A percentile compares a stretch with the other conserved stretches of the same genome.
phyloP scores from a whole-genome alignment of 2,113 vertebrate species.

The Eptesicus fuscus region DNA sequence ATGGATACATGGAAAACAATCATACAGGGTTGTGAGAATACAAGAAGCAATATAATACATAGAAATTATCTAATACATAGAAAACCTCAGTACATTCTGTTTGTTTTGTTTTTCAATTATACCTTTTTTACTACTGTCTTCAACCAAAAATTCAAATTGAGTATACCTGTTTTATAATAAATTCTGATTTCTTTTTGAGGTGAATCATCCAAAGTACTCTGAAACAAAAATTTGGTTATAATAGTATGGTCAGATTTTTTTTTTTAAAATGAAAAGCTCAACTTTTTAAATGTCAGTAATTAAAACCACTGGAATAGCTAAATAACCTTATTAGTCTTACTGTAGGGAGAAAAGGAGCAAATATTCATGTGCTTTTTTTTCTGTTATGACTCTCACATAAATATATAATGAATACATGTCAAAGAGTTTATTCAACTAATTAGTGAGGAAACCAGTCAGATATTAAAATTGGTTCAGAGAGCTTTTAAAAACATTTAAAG shows the following conservation, averaged over 20 bases:
- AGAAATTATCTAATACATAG: not conserved
- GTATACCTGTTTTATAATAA: not conserved
- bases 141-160: not conserved
- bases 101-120: not conserved
- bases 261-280: not conserved
- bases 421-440: conserved; percentile 5
- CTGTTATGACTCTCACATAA: not conserved
- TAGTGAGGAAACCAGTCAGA: not conserved
- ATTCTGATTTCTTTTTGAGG: not conserved
- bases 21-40: not conserved
- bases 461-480: not conserved
- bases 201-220: not conserved
- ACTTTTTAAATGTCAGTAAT: not conserved
- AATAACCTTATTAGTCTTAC: not conserved
- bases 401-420: not conserved
- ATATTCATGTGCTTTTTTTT: not conserved
- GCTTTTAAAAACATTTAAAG: not conserved
- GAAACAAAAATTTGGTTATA: not conserved
- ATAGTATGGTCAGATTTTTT: not conserved
- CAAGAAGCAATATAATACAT: not conserved
- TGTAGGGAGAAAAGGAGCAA: not conserved
- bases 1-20: not conserved
- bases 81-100: not conserved
- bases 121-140: not conserved
- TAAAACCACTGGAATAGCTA: not conserved